Evolutionary conservation across 2,797 vertebrate species (phyloP), one percentile per base, ranked within the genome.

Genomic region (Sus cebifrons): DNA sequence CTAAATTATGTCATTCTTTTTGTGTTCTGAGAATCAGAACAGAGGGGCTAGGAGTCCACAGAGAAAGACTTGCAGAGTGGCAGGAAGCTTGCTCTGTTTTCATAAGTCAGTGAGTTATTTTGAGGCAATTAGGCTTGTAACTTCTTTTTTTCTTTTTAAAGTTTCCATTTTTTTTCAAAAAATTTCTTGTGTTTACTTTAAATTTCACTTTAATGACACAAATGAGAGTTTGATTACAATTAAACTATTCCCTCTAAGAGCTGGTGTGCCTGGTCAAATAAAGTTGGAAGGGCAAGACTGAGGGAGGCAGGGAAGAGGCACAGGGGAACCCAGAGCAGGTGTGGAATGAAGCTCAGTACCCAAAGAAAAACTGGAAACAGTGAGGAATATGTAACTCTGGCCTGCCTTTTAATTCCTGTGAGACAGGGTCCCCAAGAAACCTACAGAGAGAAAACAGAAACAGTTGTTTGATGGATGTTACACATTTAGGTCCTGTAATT

Each of bases 401-500:
- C 65, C 9, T 64, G 84, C 2, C 49, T 86, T 8, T 84, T 32
- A 68, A 81, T 97, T 95, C 15, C 14, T 75, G 71, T 49, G 56
- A 94, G 13, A 13, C 7, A 27, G 56, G 32, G 60, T 2, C 60
- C 49, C 27, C 27, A 44, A 94, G 62, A 94, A 98, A 70, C 2
- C 84, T 13, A 94, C 1, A 91, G 95, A 92, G 13, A 95, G 79
- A 94, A 68, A 96, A 94, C 32, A 89, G 85, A 79, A 91, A 89
- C 65, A 56, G 73, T 88, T 92, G 93, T 92, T 91, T 95, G 82
- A 94, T 96, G 62, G 95, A 97, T 97, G 89, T 97, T 98, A 44
- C 36, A 96, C 89, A 91, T 97, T 96, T 77, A 91, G n/a, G 92
- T 96, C 97, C 89, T 95, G 27, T 97, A 98, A 97, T 97, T 97